Evolutionary conservation across 1,140 invertebrate genomes (phyloP), one percentile per base, ranked within the genome.

Genomic region (Ridgeia piscesae): DNA sequence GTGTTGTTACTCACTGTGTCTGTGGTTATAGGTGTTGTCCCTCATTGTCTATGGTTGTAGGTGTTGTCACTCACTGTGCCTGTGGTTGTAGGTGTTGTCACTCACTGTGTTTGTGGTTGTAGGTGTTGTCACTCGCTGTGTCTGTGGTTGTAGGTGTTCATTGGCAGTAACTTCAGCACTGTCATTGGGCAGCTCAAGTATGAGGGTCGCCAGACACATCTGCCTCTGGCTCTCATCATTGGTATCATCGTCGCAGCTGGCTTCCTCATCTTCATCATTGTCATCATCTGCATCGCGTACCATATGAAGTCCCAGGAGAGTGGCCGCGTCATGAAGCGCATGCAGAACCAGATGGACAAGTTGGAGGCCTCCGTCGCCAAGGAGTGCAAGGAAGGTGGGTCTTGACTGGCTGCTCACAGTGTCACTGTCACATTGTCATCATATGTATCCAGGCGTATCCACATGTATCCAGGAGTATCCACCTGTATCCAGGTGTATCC

Each of bases 321-420:
- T 95, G 99, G 98, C 95, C 97, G 99, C 89, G 99, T 99, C 88
- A 97, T 99, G 93, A 99, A 99, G 95, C 99, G 99, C 95, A 99
- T 99, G 98, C 99, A 99, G 96, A 99, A 99, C 95, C 99, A 99
- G 96, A 99, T 99, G 99, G 99, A 99, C 96, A 99, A 99, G 93
- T 96, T 99, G 93, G 99, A 99, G 95, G 96, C 99, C 94, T 97
- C 98, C 93, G 99, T 99, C 48, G 99, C 99, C 33, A 98, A 99
- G 35, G 99, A 99, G 96, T 99, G 99, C 96, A 99, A 99, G 94
- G 99, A 99, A 96, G 97, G 97, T 97, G 94, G 94, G 94, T 91
- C 27, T n/a, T n/a, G n/a, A n/a, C n/a, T n/a, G n/a, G n/a, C n/a
- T n/a, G 27, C 58, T 21, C 58, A 77, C 58, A 27, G 0, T 77